These are phyloP conservation scores for Enteromius argenteus DNA, from an alignment of 2,797 vertebrate genomes.

Conservation along the genomic window DNA sequence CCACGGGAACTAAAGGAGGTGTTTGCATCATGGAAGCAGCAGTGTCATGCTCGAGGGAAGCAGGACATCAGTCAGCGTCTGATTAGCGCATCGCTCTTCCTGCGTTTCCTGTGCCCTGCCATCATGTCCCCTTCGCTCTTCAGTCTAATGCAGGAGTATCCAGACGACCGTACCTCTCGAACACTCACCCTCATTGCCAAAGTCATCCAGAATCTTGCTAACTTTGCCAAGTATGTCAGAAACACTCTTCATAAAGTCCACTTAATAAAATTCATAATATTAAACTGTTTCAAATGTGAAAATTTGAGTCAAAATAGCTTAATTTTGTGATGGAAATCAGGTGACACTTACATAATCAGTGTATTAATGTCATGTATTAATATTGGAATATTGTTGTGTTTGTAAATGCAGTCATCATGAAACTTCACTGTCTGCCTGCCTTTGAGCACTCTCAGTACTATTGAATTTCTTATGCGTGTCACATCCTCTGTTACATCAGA, in stretches of 20 bases:
- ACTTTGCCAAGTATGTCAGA: slow-evolving; percentile 90
- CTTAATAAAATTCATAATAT: neutral
- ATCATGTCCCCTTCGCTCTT: slow-evolving; percentile 99
- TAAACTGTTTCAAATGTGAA: neutral
- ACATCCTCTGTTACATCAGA: slow-evolving; percentile 70
- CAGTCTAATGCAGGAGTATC: slow-evolving; percentile 93
- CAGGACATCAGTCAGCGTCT: slow-evolving; percentile 92
- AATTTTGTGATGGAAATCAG: neutral
- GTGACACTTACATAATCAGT: neutral
- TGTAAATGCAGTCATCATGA: neutral
- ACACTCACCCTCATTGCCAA: slow-evolving; percentile 96
- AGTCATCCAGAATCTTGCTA: slow-evolving; percentile 98
- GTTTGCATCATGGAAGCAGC: slow-evolving; percentile 94
- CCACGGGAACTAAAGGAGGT: slow-evolving; percentile 96
- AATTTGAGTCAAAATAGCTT: neutral
- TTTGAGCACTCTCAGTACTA: neutral
- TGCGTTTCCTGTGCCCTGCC: slow-evolving; percentile 95
- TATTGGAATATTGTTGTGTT: neutral
- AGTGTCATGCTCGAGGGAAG: slow-evolving; percentile 89
- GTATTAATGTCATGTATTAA: neutral
- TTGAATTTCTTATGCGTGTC: neutral
- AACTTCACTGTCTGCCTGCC: neutral
- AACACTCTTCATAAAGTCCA: neutral
- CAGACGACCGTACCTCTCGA: slow-evolving; percentile 90
- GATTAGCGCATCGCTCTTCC: slow-evolving; percentile 94